A percentile compares a stretch with the other conserved stretches of the same genome.
These are phyloP conservation scores for Chitala chitala DNA, from an alignment of 2,113 vertebrate genomes.

Conservation along the genomic window DNA sequence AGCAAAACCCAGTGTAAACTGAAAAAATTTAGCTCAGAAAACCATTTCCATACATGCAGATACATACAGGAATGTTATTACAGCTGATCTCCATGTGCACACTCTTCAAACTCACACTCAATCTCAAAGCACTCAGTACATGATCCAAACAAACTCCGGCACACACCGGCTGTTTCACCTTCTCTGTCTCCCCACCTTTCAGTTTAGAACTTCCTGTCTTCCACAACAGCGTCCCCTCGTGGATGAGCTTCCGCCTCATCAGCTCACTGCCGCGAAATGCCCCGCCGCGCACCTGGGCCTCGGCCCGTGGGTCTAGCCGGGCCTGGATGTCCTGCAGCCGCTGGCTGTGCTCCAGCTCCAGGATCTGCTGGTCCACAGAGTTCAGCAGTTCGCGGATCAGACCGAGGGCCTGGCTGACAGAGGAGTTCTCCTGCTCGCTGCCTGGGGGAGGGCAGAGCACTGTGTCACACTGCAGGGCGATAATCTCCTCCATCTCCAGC, in stretches of 20 bases:
- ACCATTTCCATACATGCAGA: too few relatives aligned
- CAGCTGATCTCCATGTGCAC: background rate
- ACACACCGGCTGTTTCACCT: too few relatives aligned
- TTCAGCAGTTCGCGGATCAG: slow-evolving; percentile 74
- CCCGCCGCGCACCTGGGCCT: slow-evolving; percentile 56
- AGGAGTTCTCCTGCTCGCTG: slow-evolving; percentile 66
- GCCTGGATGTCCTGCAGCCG: slow-evolving; percentile 77
- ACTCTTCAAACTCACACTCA: background rate
- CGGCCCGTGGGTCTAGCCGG: slow-evolving; percentile 67
- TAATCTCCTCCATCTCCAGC: too few relatives aligned
- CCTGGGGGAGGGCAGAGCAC: slow-evolving; percentile 49
- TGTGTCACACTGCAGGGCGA: too few relatives aligned
- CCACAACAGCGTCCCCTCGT: slow-evolving; percentile 80
- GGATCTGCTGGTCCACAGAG: slow-evolving; percentile 77
- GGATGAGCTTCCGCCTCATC: slow-evolving; percentile 71
- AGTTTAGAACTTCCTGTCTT: slow-evolving; percentile 72
- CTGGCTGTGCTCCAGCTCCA: slow-evolving; percentile 70
- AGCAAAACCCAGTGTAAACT: too few relatives aligned
- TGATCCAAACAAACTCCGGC: too few relatives aligned
- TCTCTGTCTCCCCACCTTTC: slow-evolving; percentile 64
- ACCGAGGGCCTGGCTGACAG: slow-evolving; percentile 58
- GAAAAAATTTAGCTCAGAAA: too few relatives aligned
- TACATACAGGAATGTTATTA: too few relatives aligned
- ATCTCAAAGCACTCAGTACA: too few relatives aligned
- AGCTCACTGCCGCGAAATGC: slow-evolving; percentile 75